Conservation (phyloP, 2,113 vertebrate genomes). For the Pyxicephalus adspersus region DNA sequence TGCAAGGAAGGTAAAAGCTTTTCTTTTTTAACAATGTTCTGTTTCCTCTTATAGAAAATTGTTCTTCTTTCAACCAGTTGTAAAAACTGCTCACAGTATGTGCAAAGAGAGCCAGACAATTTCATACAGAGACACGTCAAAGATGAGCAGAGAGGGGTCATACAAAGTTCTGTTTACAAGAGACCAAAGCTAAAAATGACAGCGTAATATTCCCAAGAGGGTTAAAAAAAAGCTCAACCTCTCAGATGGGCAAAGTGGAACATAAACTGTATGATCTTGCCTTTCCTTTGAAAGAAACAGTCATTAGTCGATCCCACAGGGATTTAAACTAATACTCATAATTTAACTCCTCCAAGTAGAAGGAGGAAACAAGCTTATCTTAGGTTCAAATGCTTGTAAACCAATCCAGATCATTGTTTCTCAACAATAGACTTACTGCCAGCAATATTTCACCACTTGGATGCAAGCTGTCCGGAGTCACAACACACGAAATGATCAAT, state of each 20-base stretch:
- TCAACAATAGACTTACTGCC: not conserved
- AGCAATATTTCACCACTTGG: not conserved
- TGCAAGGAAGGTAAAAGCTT: too few relatives aligned
- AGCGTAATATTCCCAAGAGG: not conserved
- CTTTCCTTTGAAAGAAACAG: not conserved
- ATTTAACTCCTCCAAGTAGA: conserved; percentile 6
- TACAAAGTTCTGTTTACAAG: conserved; percentile 15
- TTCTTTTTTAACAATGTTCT: too few relatives aligned
- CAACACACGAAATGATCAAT: conserved; percentile 24
- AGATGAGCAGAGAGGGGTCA: conserved; percentile 10
- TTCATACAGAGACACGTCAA: not conserved
- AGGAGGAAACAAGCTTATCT: conserved; percentile 9
- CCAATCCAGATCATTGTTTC: conserved; percentile 2
- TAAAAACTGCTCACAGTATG: too few relatives aligned
- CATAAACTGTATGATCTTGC: conserved; percentile 20
- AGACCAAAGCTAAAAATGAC: not conserved
- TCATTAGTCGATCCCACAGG: conserved; percentile 5
- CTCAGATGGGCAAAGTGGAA: conserved; percentile 18
- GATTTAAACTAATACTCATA: not conserved
- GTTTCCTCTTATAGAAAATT: too few relatives aligned
- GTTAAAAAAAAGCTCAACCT: not conserved
- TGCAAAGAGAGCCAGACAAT: too few relatives aligned
- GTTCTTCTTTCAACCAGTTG: too few relatives aligned
- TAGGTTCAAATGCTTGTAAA: not conserved
- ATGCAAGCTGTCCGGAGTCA: not conserved